Percentiles rank a stretch among this genome's conserved stretches.
phyloP scores from a whole-genome alignment of 2,113 vertebrate species.

The Tachysurus fulvidraco region DNA sequence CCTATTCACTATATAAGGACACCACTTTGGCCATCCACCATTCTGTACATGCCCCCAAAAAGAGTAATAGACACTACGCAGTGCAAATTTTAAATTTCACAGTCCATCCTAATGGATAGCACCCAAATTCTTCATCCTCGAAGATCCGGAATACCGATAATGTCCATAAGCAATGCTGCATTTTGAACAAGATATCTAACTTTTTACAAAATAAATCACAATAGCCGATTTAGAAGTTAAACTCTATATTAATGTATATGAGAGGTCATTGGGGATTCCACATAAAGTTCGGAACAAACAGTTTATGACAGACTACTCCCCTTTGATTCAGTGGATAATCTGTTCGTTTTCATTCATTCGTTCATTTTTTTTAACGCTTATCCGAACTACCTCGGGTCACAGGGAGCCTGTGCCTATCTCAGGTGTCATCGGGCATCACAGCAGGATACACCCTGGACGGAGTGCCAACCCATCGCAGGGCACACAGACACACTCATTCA shows the following conservation, averaged over 20 bases:
- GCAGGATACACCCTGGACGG: no score
- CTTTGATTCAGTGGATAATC: background rate
- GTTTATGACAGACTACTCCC: background rate
- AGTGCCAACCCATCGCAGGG: no score
- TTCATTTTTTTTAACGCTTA: no score
- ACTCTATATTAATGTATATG: background rate
- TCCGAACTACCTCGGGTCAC: no score
- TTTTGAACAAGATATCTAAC: background rate
- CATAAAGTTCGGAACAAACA: background rate
- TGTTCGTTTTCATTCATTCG: no score
- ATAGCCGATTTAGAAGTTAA: background rate
- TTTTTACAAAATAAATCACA: background rate
- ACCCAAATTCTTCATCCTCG: background rate
- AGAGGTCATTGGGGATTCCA: background rate
- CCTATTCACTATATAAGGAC: background rate
- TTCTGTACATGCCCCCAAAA: constrained; percentile 7
- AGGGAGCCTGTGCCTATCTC: no score
- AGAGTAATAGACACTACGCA: background rate
- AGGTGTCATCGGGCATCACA: no score
- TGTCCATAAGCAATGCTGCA: background rate
- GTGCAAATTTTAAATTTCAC: background rate
- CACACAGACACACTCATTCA: no score
- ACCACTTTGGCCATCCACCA: background rate
- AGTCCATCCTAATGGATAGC: background rate
- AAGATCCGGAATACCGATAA: background rate